phyloP scores from a whole-genome alignment of 2,888 invertebrate species.

The Isotomurus palustris region DNA sequence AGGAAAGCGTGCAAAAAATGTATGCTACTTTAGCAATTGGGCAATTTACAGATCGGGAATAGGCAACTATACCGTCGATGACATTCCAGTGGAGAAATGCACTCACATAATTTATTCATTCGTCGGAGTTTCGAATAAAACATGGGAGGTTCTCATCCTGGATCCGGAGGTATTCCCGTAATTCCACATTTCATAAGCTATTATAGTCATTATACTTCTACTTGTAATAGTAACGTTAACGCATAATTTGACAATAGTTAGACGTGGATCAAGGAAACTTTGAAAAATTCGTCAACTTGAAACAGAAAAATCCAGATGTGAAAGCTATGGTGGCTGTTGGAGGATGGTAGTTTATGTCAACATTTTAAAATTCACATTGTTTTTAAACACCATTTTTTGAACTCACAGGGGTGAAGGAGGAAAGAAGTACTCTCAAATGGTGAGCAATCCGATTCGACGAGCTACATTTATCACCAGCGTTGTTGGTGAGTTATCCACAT shows the following conservation, averaged over 20 bases:
- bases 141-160: conserved; percentile 70
- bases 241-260: conserved; percentile 21
- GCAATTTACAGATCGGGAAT: conserved; percentile 77
- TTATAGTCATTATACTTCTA: no score
- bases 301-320: conserved; percentile 34
- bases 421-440: conserved; percentile 42
- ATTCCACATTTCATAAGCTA: no score
- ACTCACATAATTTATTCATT: conserved; percentile 86
- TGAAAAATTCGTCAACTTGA: conserved; percentile 38
- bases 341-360: conserved; percentile 27
- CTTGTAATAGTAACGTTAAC: no score
- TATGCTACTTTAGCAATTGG: conserved; percentile 73
- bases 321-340: conserved; percentile 40
- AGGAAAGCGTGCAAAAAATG: conserved; percentile 38
- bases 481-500: conserved; percentile 28
- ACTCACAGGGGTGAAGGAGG: conserved; percentile 39
- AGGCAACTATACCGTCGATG: conserved; percentile 74
- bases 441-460: conserved; percentile 26
- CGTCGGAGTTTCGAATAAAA: conserved; percentile 74
- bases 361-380: neutral
- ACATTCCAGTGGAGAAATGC: conserved; percentile 74
- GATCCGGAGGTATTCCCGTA: conserved; percentile 66
- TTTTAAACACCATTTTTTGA: neutral
- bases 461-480: conserved; percentile 38
- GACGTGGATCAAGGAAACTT: conserved; percentile 40